Percentiles rank a stretch among this genome's conserved stretches.
Evolutionary conservation across 2,888 invertebrate species (phyloP).

Genomic region (Tetragonula carbonaria): DNA sequence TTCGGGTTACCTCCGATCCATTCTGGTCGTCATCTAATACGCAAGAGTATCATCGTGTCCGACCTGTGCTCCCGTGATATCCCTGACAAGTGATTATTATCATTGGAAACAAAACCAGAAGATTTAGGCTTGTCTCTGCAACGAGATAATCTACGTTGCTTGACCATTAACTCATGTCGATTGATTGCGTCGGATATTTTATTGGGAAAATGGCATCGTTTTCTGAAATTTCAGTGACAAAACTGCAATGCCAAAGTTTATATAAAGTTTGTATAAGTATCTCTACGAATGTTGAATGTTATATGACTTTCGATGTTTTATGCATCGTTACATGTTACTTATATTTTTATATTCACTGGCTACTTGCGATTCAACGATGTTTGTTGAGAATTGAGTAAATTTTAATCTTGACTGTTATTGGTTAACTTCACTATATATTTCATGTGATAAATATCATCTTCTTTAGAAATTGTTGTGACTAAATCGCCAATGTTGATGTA

Average conservation of each 20-base stretch:
- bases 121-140: neutral
- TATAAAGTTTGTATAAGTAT: too few species aligned
- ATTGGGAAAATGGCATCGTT: too few species aligned
- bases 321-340: neutral
- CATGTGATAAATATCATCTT: too few species aligned
- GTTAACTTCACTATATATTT: too few species aligned
- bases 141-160: neutral
- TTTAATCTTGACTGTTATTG: neutral
- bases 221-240: neutral
- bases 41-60: neutral
- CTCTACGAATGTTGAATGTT: neutral
- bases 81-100: slow-evolving; percentile 8
- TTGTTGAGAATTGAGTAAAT: neutral
- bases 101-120: neutral
- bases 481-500: neutral
- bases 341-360: neutral
- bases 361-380: neutral
- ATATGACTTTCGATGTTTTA: neutral
- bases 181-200: too few species aligned
- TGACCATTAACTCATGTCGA: neutral
- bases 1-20: slow-evolving; percentile 37
- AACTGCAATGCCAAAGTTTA: neutral
- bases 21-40: slow-evolving; percentile 33
- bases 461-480: neutral
- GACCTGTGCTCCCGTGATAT: slow-evolving; percentile 1